Conservation (phyloP, 2,797 vertebrate genomes). For the Borostomias antarcticus region DNA sequence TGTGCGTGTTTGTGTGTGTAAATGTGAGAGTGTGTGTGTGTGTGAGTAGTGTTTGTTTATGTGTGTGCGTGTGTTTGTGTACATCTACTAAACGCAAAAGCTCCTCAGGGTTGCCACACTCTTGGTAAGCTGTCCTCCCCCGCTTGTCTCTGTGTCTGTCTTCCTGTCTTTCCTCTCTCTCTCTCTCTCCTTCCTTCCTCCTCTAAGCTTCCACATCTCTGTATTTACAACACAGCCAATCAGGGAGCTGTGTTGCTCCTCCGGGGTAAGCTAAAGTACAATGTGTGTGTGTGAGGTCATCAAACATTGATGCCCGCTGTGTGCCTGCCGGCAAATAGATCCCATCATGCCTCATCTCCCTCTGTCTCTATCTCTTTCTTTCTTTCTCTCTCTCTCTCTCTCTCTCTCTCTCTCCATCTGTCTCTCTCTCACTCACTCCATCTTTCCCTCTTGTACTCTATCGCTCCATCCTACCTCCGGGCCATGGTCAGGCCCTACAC, state of each 20-base stretch:
- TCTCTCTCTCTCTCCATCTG: not conserved
- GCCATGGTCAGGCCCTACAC: no score
- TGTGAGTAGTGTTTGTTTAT: conserved; percentile 10
- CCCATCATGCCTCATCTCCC: conserved; percentile 34
- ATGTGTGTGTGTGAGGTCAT: conserved; percentile 50
- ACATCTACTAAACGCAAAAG: conserved; percentile 1
- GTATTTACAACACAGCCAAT: conserved; percentile 4
- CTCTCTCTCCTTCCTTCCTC: not conserved
- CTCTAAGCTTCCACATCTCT: not conserved
- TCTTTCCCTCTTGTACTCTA: not conserved
- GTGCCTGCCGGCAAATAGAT: conserved; percentile 41
- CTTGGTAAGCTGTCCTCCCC: not conserved
- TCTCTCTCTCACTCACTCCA: not conserved
- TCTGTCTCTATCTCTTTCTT: not conserved
- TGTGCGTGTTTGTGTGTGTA: conserved; percentile 12
- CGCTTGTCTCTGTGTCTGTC: not conserved
- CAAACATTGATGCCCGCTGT: conserved; percentile 46
- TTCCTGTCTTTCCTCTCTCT: not conserved
- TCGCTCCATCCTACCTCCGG: no score
- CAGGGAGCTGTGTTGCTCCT: conserved; percentile 19
- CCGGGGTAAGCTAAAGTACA: conserved; percentile 20
- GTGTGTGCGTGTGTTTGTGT: not conserved
- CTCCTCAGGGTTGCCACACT: conserved; percentile 13
- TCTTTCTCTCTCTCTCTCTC: not conserved
- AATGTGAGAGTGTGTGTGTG: not conserved